phyloP scores from a whole-genome alignment of 2,888 invertebrate genomes.

The Arrhopalites spinosus region DNA sequence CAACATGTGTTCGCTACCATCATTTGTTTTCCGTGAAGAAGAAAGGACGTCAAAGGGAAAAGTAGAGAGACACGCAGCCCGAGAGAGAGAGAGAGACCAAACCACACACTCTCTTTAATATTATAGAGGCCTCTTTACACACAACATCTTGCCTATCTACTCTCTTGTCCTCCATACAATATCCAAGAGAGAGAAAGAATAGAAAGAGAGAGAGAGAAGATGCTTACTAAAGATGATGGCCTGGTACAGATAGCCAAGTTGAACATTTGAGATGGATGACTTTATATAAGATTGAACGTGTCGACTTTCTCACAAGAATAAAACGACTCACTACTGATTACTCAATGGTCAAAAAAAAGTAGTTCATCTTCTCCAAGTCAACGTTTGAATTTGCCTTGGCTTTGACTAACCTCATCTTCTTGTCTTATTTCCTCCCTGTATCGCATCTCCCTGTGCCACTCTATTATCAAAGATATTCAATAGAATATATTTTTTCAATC shows the following conservation, averaged over 20 bases:
- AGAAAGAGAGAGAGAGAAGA: constrained; percentile 14
- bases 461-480: background rate
- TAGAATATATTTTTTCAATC: background rate
- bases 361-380: constrained; percentile 13
- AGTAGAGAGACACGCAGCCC: background rate
- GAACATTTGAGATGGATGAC: constrained; percentile 48
- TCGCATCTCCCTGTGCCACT: background rate
- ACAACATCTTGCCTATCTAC: too few species aligned
- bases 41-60: constrained; percentile 24
- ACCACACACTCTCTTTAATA: too few species aligned
- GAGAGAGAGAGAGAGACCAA: background rate
- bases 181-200: constrained; percentile 18
- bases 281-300: constrained; percentile 39
- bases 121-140: too few species aligned
- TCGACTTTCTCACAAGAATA: constrained; percentile 8
- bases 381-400: background rate
- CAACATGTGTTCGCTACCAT: constrained; percentile 36
- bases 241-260: constrained; percentile 23
- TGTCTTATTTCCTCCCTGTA: background rate
- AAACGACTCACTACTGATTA: background rate
- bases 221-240: background rate
- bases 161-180: too few species aligned
- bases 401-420: background rate
- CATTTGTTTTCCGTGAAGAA: constrained; percentile 37
- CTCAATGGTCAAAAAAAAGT: constrained; percentile 20